phyloP scores from a whole-genome alignment of 2,888 invertebrate species.

The Biston betularia region DNA sequence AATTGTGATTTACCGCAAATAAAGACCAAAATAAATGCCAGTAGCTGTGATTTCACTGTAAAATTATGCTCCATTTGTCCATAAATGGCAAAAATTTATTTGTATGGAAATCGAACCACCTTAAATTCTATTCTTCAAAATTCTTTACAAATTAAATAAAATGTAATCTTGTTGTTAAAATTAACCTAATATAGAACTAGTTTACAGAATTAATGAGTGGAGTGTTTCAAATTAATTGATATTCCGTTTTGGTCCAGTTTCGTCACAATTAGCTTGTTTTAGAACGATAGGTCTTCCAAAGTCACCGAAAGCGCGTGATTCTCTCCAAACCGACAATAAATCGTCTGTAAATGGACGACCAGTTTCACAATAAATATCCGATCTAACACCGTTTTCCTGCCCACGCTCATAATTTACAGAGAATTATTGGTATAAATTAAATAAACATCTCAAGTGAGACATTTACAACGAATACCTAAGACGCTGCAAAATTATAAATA shows the following conservation, averaged over 20 bases:
- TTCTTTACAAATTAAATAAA: too few relatives aligned
- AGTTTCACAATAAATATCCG: constrained; percentile 80
- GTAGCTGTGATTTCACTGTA: too few relatives aligned
- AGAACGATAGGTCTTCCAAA: constrained; percentile 45
- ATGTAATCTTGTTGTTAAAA: not conserved
- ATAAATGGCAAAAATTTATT: too few relatives aligned
- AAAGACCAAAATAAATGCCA: too few relatives aligned
- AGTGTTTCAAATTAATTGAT: constrained; percentile 29
- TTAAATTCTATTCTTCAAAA: not conserved
- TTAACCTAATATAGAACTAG: constrained; percentile 9
- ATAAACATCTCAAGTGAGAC: constrained; percentile 81
- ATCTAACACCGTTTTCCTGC: constrained; percentile 82
- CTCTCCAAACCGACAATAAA: constrained; percentile 65
- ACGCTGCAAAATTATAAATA: constrained; percentile 65
- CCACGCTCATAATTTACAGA: constrained; percentile 79
- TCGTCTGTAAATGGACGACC: constrained; percentile 73
- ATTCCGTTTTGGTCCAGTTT: constrained; percentile 32
- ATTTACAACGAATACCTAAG: constrained; percentile 73
- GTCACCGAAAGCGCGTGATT: constrained; percentile 54
- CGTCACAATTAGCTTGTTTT: constrained; percentile 43
- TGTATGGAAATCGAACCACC: too few relatives aligned
- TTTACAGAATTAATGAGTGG: constrained; percentile 16
- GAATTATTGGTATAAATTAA: constrained; percentile 83
- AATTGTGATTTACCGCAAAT: too few relatives aligned
- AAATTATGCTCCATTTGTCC: too few relatives aligned